A percentile compares a stretch with the other conserved stretches of the same genome.
Evolutionary conservation across 2,888 invertebrate species (phyloP).

Genomic region (Eupithecia subfuscata): DNA sequence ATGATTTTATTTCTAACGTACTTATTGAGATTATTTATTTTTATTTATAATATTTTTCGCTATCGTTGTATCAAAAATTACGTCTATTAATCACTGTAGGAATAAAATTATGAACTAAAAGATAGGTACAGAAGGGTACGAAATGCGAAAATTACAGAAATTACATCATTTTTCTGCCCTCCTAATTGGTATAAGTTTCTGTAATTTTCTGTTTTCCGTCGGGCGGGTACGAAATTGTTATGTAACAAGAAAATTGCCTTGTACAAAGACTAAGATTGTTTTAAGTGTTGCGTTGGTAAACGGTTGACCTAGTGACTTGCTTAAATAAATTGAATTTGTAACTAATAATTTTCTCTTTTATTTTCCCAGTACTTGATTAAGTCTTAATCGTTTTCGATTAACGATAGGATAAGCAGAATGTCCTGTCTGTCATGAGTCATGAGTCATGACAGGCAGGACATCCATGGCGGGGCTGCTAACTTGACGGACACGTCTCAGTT

Average conservation of each 20-base stretch:
- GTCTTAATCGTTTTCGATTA: too few relatives aligned
- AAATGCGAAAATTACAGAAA: conserved; percentile 22
- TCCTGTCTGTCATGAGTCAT: too few relatives aligned
- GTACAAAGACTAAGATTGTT: conserved; percentile 73
- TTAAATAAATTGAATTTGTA: conserved; percentile 71
- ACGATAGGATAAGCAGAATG: too few relatives aligned
- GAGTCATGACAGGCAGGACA: too few relatives aligned
- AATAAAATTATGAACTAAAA: conserved; percentile 5
- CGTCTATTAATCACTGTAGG: conserved; percentile 20
- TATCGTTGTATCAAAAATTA: conserved; percentile 18
- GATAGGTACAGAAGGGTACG: neutral
- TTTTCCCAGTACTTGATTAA: neutral
- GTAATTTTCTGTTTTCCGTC: conserved; percentile 32
- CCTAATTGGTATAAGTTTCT: conserved; percentile 1
- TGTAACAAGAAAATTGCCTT: conserved; percentile 68
- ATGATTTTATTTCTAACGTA: conserved; percentile 51
- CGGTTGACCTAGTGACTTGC: conserved; percentile 68
- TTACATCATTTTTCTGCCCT: neutral
- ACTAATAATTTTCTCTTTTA: conserved; percentile 14
- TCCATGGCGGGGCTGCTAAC: too few relatives aligned
- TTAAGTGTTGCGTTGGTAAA: conserved; percentile 73
- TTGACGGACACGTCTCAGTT: too few relatives aligned
- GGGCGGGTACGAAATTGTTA: conserved; percentile 49
- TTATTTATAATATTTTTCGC: conserved; percentile 16
- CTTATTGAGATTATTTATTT: conserved; percentile 57